Evolutionary conservation across 2,113 vertebrate genomes (phyloP), one percentile per base, ranked within the genome.

Genomic region (Dipodomys ordii): DNA sequence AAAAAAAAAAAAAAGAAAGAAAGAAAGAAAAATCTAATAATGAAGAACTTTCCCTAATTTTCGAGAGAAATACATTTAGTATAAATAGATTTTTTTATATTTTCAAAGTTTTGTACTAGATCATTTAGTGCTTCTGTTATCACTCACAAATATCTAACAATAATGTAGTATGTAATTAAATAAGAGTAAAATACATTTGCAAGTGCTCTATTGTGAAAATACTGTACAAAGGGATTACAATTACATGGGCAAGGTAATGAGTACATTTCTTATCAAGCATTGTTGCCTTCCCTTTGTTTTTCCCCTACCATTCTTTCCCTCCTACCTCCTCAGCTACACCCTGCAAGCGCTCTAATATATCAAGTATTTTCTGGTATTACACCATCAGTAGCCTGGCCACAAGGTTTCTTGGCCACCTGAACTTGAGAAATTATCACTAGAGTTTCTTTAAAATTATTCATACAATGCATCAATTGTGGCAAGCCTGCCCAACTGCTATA

Each of bases 371-470:
- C 7, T 90, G 46, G 6, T 62, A 23, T 80, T 72, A 57, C 15
- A 6, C 13, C 53, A 67, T 65, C 3, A 76, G 27, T 32, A 73
- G 25, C 23, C n/a, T 80, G 72, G 35, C 20, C 20, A 27, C 28
- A 20, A 15, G 39, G 62, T 67, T 35, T 3, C 32, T 85, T 92
- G 85, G 46, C 67, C 53, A n/a, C 18, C 22, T 86, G 27, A 77
- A 84, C 80, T 87, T 81, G 30, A 94, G 60, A 95, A 92, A 91
- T 76, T 71, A 80, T 92, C 35, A 44, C 3, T 94, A 95, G 85
- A 83, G 85, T 92, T 97, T 69, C 72, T 97, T 74, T 94, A 97
- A 95, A 96, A 90, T 77, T 67, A 39, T 57, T 72, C n/a, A n/a
- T 65, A 88, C 89, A 96, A 87, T 92, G 32, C 1, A 10, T 91